Conservation (phyloP, 2,888 invertebrate genomes). For the Abrostola tripartita region DNA sequence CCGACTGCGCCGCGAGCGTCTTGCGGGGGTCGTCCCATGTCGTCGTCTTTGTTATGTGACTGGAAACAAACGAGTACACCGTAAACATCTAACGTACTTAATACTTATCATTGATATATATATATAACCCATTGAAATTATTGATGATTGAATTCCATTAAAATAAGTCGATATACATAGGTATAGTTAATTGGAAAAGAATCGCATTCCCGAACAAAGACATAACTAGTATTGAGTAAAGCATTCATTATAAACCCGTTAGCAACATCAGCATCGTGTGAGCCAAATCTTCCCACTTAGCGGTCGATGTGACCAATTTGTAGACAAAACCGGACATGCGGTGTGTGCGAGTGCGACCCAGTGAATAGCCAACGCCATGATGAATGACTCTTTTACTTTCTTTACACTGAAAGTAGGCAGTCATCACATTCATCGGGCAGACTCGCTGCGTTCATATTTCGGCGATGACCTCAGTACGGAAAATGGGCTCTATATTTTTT, state of each 20-base stretch:
- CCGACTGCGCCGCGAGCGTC: conserved; percentile 90
- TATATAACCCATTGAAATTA: no score
- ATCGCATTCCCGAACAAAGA: conserved; percentile 38
- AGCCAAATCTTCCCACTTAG: conserved; percentile 80
- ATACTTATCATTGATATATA: no score
- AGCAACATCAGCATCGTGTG: conserved; percentile 64
- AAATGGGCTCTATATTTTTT: conserved; percentile 8
- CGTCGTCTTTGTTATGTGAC: conserved; percentile 96
- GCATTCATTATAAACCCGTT: conserved; percentile 63
- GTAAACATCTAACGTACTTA: conserved; percentile 19
- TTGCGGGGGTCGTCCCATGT: conserved; percentile 98
- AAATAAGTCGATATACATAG: conserved; percentile 11
- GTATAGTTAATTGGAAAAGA: conserved; percentile 36
- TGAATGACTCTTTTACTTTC: conserved; percentile 85
- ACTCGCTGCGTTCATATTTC: conserved; percentile 35
- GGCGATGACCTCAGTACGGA: not conserved
- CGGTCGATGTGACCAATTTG: conserved; percentile 86
- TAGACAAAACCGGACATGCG: conserved; percentile 82
- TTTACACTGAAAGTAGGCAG: conserved; percentile 78
- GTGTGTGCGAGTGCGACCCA: conserved; percentile 76
- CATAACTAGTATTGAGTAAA: conserved; percentile 51
- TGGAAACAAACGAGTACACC: conserved; percentile 75
- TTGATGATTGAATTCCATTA: no score
- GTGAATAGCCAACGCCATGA: conserved; percentile 74
- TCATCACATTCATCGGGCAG: conserved; percentile 49